Base-by-base conservation (phyloP, 2,888 invertebrate genomes). In the Sphinx pinastri region DNA sequence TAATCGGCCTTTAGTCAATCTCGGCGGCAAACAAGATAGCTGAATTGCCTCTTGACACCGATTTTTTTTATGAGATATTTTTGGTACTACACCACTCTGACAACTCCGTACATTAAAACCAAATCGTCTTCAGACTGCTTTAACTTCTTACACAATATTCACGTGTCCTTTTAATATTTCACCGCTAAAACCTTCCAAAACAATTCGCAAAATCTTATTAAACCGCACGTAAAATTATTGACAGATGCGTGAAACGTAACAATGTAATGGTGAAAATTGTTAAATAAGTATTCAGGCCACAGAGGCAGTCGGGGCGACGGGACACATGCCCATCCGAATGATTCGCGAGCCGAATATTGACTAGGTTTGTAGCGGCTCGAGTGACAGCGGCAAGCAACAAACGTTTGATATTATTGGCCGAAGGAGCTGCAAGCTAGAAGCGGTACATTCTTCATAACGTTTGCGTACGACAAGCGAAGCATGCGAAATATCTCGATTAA, bases 271-370 rank as follows among this genome's bases (percentile, higher is more conserved):
- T 81, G 84, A 79, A 87, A 88, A 89, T 89, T 89, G 89, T 88
- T 88, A 88, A 87, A 85, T 89, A 89, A 87, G 85, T 87, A 90
- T 89, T 87, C 89, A 76, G 79, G 71, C 76, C 86, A 83, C 81
- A 82, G 71, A 68, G 47, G 69, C 52, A 59, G 68, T 19, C 71
- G 77, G 77, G 73, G 75, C 79, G 79, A 73, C 77, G 74, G 78
- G 80, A 55, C 55, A 55, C 55, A 55, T 55, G 19, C 19, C 78
- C 82, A 83, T 80, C 81, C 77, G 68, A 59, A 16, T 47, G 31
- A 38, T 51, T 59, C 51, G 31, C 51, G 8, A 47, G 31, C 11
- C 51, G 68, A 68, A 68, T 59, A 51, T 59, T 31, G 68, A 68
- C 59, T 51, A 68, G 31, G 7, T 38, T 12, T 59, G 59, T 2